Percentiles rank a stretch among this genome's conserved stretches.
These are phyloP conservation scores for Anableps anableps DNA, from an alignment of 2,797 vertebrate species.

Conservation along the genomic window DNA sequence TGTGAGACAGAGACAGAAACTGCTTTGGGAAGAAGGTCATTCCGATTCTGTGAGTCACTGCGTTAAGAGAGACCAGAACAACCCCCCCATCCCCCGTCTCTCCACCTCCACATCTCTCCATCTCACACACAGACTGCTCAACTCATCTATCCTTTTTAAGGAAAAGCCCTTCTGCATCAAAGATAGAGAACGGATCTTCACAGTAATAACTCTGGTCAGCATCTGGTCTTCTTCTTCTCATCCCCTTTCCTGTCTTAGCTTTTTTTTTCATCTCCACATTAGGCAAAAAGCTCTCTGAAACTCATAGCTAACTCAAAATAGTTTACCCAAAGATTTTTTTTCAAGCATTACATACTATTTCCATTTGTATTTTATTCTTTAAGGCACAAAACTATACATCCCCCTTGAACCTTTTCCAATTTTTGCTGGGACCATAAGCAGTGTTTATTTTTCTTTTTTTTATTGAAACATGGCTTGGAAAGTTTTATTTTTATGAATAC, in stretches of 20 bases:
- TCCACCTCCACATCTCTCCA: slow-evolving; percentile 42
- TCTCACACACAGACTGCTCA: slow-evolving; percentile 27
- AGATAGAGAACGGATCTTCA: slow-evolving; percentile 53
- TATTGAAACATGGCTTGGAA: too few species aligned
- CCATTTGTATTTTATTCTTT: background rate
- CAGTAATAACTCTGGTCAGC: slow-evolving; percentile 62
- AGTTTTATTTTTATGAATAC: background rate
- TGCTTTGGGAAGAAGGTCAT: slow-evolving; percentile 71
- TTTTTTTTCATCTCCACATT: slow-evolving; percentile 15
- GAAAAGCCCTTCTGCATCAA: slow-evolving; percentile 59
- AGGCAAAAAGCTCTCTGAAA: slow-evolving; percentile 17
- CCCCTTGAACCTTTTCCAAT: background rate
- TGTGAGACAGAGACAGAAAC: slow-evolving; percentile 26
- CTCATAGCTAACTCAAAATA: background rate
- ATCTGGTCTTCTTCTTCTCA: slow-evolving; percentile 45
- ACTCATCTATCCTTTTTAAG: slow-evolving; percentile 64
- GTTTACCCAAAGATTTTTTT: background rate
- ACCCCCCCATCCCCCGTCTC: slow-evolving; percentile 5
- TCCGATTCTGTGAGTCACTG: slow-evolving; percentile 77
- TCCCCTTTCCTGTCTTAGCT: slow-evolving; percentile 17
- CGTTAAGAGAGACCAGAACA: slow-evolving; percentile 73
- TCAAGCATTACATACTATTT: background rate
- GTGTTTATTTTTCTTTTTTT: background rate
- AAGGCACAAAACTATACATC: background rate
- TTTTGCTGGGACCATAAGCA: too few species aligned